These are phyloP conservation scores for Trachelus stipa DNA, from an alignment of 2,888 invertebrate species.

Conservation along the genomic window DNA sequence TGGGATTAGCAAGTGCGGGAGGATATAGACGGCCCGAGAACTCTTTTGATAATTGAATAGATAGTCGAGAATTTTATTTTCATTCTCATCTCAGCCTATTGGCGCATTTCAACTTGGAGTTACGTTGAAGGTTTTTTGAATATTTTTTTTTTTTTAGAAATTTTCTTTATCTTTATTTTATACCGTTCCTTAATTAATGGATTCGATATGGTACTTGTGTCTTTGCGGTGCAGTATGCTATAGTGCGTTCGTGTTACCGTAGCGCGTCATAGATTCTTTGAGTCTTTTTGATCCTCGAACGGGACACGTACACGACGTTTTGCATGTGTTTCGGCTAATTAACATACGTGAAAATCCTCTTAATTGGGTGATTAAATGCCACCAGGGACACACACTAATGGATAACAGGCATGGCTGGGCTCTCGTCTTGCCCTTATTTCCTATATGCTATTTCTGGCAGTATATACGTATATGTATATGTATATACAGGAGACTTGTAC, in stretches of 20 bases:
- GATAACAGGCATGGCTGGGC: constrained; percentile 31
- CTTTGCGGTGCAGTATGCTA: too few species aligned
- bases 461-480: neutral
- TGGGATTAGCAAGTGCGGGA: constrained; percentile 56
- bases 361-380: constrained; percentile 56
- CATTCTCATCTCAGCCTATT: neutral
- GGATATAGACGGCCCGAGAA: constrained; percentile 50
- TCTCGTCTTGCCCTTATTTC: neutral
- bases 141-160: too few species aligned
- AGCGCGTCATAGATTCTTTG: neutral
- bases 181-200: neutral
- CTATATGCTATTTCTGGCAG: neutral
- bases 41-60: constrained; percentile 64
- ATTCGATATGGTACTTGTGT: neutral
- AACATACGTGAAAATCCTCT: constrained; percentile 59
- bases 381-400: constrained; percentile 45
- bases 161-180: neutral
- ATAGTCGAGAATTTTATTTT: constrained; percentile 47
- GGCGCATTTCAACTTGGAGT: too few species aligned
- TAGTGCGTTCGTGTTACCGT: neutral
- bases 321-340: constrained; percentile 59
- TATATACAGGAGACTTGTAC: neutral
- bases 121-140: too few species aligned
- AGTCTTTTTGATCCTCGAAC: neutral
- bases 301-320: constrained; percentile 37